Percentiles rank a stretch among this genome's conserved stretches.
phyloP scores from a whole-genome alignment of 2,797 vertebrate genomes.

The Gallinago stenura region DNA sequence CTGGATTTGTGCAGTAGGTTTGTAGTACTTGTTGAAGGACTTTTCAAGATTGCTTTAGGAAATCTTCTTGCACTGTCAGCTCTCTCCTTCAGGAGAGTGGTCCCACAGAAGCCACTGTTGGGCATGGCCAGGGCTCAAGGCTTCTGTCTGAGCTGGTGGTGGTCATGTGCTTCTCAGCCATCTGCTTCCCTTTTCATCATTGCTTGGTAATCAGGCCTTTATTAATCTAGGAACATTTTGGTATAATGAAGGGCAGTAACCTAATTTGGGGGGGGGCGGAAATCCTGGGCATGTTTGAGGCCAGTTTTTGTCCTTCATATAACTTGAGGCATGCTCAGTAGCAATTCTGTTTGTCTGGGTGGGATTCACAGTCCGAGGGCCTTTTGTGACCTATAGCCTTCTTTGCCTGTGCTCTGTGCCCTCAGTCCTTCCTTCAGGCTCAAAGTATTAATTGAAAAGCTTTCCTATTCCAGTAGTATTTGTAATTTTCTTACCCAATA shows the following conservation, averaged over 20 bases:
- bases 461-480: neutral
- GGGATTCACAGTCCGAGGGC: neutral
- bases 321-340: accelerated
- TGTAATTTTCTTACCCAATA: neutral
- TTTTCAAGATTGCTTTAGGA: neutral
- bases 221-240: neutral
- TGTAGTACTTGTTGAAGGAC: neutral
- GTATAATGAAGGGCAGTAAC: neutral
- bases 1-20: neutral
- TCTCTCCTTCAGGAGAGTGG: accelerated
- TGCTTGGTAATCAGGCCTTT: neutral
- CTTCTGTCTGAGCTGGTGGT: accelerated
- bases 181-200: neutral
- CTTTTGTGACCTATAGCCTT: neutral
- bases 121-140: neutral
- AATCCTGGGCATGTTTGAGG: neutral
- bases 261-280: neutral
- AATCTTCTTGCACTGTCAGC: neutral
- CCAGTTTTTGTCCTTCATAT: neutral
- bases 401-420: neutral
- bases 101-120: neutral
- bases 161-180: neutral
- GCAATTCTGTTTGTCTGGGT: neutral
- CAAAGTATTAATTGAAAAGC: neutral
- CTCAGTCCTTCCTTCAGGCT: neutral